Evolutionary conservation across 2,797 vertebrate genomes (phyloP), one percentile per base, ranked within the genome.

Genomic region (Hippocampus kuda): DNA sequence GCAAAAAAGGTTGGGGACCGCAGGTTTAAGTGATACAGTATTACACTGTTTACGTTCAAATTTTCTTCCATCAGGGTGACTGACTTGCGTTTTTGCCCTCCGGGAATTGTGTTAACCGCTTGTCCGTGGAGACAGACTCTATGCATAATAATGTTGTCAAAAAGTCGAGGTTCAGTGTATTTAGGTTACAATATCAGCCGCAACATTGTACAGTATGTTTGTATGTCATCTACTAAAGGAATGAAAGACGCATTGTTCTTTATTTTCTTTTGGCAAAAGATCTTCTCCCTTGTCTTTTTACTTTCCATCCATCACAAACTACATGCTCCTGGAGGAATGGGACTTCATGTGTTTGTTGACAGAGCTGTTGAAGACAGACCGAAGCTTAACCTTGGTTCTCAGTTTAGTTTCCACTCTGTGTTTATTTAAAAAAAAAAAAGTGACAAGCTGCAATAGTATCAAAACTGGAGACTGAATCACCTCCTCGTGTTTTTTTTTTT

Each of bases 261-360:
- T 41, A 41, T 16, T 41, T 27, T 18, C 26, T n/a, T 65, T 30
- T 49, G 44, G 64, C 24, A 26, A 27, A 49, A 48, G 61, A 4
- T 26, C 7, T 34, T 26, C 27, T 61, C 59, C 59, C 18, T 61
- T 61, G 59, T 61, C 18, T 38, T 12, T 24, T 44, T 46, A 64
- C 57, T 70, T 66, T 60, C 4, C 66, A 57, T 62, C 42, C 3
- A 68, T 51, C 41, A 56, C 13, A 38, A 63, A 53, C 65, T 68
- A 68, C n/a, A 64, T 5, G 7, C 27, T 15, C 34, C 12, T 49
- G 70, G 65, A 76, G 61, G 70, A 75, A 66, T 72, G 69, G 46
- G 54, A 69, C 68, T 75, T 80, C 82, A 87, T 81, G 69, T 89
- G 87, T 87, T 90, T 87, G 80, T 76, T 83, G 78, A 89, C 87